Base-by-base conservation (phyloP, 2,888 invertebrate species). In the Liposcelis brunnea region DNA sequence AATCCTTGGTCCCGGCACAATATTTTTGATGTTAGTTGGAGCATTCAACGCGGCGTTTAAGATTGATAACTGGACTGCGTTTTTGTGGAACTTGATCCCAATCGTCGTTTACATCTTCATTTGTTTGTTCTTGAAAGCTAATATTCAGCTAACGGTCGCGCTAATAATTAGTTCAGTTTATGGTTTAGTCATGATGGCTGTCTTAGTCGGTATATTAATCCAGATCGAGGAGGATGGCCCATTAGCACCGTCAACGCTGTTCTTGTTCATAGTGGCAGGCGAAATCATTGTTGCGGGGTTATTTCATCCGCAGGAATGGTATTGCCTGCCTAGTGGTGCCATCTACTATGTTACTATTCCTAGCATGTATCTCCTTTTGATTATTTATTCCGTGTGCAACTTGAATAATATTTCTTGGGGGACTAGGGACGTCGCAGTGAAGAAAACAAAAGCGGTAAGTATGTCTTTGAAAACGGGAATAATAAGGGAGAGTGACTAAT, bases 371-470 rank as follows among this genome's bases (percentile, higher is more conserved):
- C 77, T 94, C 72, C 66, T 94, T 58, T 70, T 94, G 45, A 80
- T 91, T 52, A 81, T 94, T 46, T 94, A 89, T 60, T 87, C 91
- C 0, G 69, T 93, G 19, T 89, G 90, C 59, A 94, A 94, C 61
- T 71, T 94, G 66, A 87, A 94, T 61, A 83, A 89, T 56, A 84
- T 94, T 2, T 79, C 83, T 1, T 94, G 94, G 94, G 94, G 94
- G 4, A 94, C 94, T 0, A 68, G 94, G 49, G 94, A 93, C 61
- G 78, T 68, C 8, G 61, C 58, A 6, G 12, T 38, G 32, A 68
- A 63, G 55, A 58, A 56, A 50, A 55, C 55, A 5, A 48, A 49
- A 35, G 53, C 51, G 59, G 60, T 26, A 62, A 55, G 67, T 60
- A 10, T 11, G n/a, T 10, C n/a, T n/a, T 11, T n/a, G 32, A 32